A percentile compares a stretch with the other conserved stretches of the same genome.
Conservation (phyloP, 2,113 vertebrate species). For the Ellobius talpinus region DNA sequence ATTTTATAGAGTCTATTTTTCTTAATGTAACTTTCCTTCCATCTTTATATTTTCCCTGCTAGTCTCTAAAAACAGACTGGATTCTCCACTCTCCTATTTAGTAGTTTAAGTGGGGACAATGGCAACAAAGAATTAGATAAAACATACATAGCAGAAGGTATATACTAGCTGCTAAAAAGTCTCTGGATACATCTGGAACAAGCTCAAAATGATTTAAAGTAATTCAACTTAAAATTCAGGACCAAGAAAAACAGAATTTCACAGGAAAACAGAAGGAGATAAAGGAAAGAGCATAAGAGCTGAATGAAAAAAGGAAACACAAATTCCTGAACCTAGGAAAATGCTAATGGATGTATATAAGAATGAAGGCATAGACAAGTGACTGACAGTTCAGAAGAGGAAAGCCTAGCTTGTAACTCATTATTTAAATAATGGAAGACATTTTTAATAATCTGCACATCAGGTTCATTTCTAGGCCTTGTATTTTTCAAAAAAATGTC, state of each 20-base stretch:
- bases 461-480: background rate
- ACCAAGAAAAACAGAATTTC: background rate
- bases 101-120: background rate
- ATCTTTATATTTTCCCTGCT: background rate
- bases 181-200: background rate
- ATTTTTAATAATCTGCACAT: background rate
- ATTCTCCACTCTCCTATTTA: background rate
- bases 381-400: background rate
- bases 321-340: background rate
- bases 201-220: background rate
- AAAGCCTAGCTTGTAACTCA: background rate
- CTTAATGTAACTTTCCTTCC: background rate
- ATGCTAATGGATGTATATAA: background rate
- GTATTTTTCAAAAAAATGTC: background rate
- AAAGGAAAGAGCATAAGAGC: background rate
- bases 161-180: background rate
- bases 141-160: background rate
- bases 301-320: rapidly evolving
- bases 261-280: background rate
- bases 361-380: background rate
- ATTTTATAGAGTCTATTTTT: background rate
- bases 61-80: background rate
- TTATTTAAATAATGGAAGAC: background rate
- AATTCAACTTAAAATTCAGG: background rate
- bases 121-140: background rate